Evolutionary conservation across 1,140 invertebrate species (phyloP), one percentile per base, ranked within the genome.

Genomic region (Drosophila lacertosa): DNA sequence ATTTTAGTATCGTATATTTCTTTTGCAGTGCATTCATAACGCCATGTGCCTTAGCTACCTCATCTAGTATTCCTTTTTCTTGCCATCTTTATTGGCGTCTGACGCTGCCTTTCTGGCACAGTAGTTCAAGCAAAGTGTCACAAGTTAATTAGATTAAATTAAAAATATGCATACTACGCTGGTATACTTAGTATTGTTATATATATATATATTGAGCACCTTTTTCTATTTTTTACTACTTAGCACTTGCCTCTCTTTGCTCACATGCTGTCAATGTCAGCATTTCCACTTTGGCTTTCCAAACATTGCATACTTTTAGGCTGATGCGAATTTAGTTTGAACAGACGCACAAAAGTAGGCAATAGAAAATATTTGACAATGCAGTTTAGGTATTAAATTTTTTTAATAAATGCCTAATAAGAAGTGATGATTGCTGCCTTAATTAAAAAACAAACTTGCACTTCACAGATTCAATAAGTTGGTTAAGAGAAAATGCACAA

Each of bases 121-220:
- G 82, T 86, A 86, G 82, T 78, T 88, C 82, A 86, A 75, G 74
- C 81, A 55, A 78, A 86, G 66, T 88, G 82, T 82, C 82, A 86
- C 73, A 86, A 86, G 82, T 86, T 86, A 86, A 86, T 86, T 77
- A 86, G 82, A 86, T 86, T 86, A 86, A 72, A 78, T 71, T 55
- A 48, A 33, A 74, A 57, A 70, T 73, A 77, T 32, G 63, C 15
- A 54, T 64, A 66, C 72, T 74, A 74, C 26, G 16, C 44, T 50
- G 10, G 45, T 33, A 55, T 33, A 55, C 48, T 64, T 63, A 64
- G 35, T 35, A 69, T 48, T 55, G 50, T 55, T 63, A 64, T 35
- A 63, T 63, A 48, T 45, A 48, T 32, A 48, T 32, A 37, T 33
- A 20, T 33, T 18, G 26, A 32, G 22, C 45, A n/a, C 20, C 13